Conservation (phyloP, 2,113 vertebrate genomes). For the Tyrannus savana region DNA sequence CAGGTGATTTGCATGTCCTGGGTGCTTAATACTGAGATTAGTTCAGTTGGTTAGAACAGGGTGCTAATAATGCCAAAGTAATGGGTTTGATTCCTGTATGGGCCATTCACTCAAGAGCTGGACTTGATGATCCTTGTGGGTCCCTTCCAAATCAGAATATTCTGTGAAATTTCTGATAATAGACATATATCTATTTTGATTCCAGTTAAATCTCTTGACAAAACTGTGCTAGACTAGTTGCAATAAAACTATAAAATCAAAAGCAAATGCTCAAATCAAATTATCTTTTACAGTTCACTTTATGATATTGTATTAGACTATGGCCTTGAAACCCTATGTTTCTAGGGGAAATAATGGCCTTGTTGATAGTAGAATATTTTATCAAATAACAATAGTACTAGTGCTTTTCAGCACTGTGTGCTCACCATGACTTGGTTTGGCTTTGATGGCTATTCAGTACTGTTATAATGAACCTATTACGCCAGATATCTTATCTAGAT, state of each 20-base stretch:
- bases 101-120: background rate
- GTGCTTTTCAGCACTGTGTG: constrained; percentile 13
- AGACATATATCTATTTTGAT: background rate
- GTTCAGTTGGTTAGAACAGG: background rate
- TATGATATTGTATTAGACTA: constrained; percentile 53
- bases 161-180: background rate
- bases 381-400: constrained; percentile 31
- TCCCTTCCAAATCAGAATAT: background rate
- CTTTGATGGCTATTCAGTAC: background rate
- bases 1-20: background rate
- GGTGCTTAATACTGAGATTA: background rate
- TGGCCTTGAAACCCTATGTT: constrained; percentile 42
- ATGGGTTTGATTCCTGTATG: background rate
- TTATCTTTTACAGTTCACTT: constrained; percentile 12
- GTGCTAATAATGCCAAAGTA: background rate
- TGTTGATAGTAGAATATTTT: constrained; percentile 50
- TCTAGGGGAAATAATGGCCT: constrained; percentile 49
- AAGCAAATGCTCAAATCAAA: background rate
- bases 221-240: background rate
- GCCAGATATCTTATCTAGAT: background rate
- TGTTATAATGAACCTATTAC: background rate
- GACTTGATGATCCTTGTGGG: background rate
- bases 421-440: background rate
- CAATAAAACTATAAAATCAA: constrained; percentile 46
- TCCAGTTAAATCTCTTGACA: background rate